Percentiles rank a stretch among this genome's conserved stretches.
Conservation (phyloP, 1,140 invertebrate genomes). For the Macrocentrus cingulum region DNA sequence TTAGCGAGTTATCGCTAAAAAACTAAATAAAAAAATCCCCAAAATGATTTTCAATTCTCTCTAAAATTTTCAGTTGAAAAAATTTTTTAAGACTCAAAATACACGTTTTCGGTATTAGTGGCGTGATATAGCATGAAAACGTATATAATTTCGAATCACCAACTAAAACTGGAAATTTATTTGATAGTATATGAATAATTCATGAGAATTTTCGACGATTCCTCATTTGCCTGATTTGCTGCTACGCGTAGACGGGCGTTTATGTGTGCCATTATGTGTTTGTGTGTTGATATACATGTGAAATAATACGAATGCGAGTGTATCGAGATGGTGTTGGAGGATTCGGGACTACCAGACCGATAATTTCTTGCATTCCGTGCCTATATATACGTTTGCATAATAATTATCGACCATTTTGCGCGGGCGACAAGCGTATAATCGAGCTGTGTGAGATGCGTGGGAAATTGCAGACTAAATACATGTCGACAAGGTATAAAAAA, state of each 20-base stretch:
- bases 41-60: too few species aligned
- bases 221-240: neutral
- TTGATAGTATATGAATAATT: conserved; percentile 24
- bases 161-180: neutral
- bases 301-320: too few species aligned
- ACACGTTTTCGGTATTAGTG: too few species aligned
- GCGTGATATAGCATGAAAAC: neutral
- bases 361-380: conserved; percentile 21
- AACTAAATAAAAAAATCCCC: too few species aligned
- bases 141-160: neutral
- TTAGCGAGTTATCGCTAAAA: too few species aligned
- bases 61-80: too few species aligned
- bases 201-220: conserved; percentile 22
- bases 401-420: conserved; percentile 30
- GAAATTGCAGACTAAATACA: neutral
- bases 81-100: too few species aligned
- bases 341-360: conserved; percentile 2
- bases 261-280: too few species aligned
- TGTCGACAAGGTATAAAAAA: neutral
- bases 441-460: neutral
- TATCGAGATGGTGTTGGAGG: too few species aligned
- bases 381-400: conserved; percentile 28
- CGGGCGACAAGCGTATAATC: conserved; percentile 26
- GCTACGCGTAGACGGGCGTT: too few species aligned
- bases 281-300: too few species aligned